A percentile compares a stretch with the other conserved stretches of the same genome.
phyloP scores from a whole-genome alignment of 1,140 invertebrate genomes.

The Danaus plexippus region DNA sequence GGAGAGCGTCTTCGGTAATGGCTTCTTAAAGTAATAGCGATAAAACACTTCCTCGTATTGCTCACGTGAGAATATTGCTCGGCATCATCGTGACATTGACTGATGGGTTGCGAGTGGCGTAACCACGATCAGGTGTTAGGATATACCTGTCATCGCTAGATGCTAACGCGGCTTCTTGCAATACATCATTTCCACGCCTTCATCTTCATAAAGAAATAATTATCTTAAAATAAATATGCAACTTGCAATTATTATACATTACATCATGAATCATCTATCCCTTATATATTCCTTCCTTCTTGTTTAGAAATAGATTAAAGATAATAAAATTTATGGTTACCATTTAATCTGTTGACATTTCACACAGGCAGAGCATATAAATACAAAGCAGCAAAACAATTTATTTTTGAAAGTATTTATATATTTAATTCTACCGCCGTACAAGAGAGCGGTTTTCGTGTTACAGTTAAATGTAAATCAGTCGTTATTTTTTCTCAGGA shows the following conservation, averaged over 20 bases:
- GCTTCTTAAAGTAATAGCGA: conserved; percentile 56
- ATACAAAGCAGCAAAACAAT: too few relatives aligned
- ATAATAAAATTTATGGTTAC: too few relatives aligned
- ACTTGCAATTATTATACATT: too few relatives aligned
- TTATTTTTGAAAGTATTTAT: too few relatives aligned
- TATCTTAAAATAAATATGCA: too few relatives aligned
- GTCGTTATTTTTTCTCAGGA: conserved; percentile 32
- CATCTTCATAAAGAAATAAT: background rate
- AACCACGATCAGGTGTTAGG: conserved; percentile 19
- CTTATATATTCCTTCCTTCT: too few relatives aligned
- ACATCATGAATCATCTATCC: too few relatives aligned
- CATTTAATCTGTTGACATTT: conserved; percentile 22
- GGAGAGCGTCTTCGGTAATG: conserved; percentile 49
- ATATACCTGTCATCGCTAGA: conserved; percentile 9
- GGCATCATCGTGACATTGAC: conserved; percentile 49
- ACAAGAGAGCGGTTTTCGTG: conserved; percentile 30
- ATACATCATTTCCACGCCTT: conserved; percentile 18
- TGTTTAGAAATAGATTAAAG: too few relatives aligned
- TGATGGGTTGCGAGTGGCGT: conserved; percentile 39
- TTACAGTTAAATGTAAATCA: conserved; percentile 58
- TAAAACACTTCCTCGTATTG: conserved; percentile 57
- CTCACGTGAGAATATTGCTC: conserved; percentile 52
- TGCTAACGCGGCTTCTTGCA: conserved; percentile 8
- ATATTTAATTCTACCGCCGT: conserved; percentile 42
- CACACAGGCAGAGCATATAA: background rate